Base-by-base conservation (phyloP, 2,113 vertebrate genomes). In the Herpetotheres cachinnans region DNA sequence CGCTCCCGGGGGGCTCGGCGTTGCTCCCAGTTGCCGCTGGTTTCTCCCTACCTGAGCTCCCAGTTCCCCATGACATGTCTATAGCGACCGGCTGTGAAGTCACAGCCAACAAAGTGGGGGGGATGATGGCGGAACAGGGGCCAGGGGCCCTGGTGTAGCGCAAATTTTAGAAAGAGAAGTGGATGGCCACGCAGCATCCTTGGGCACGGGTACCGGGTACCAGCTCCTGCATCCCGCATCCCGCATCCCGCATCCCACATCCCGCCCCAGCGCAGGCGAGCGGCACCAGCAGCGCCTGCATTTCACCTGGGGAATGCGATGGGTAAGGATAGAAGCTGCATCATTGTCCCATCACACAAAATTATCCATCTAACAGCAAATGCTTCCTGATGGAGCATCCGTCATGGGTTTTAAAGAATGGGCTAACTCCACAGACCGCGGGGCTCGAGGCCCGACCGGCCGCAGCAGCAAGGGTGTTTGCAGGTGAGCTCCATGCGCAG, bases 281-380 rank as follows among this genome's bases (percentile, higher is more conserved):
- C 16, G 24, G 24, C 29, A 21, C 32, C 5, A 3, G 38, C 38
- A 29, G 18, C 9, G 8, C 19, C 11, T 11, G 30, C 26, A 42
- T 25, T 21, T 22, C 1, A 3, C 14, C 3, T 8, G 32, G 63
- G 65, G 50, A 50, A 13, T 29, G 59, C 4, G 7, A 24, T 7
- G 52, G 65, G 1, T 11, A 4, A 3, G 54, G 62, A 9, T 0
- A 6, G 47, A 26, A 40, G 18, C 56, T 16, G 56, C 38, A 14
- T 4, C n/a, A 5, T 4, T 4, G 1, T 16, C 56, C 50, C 32
- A 0, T 7, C 14, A 32, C 26, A 5, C 34, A 16, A 9, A 80
- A 66, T 42, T 7, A 14, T 32, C 38, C 6, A 14, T 32, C 38
- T 5, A 15, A 25, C 27, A 50, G 46, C 58, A 10, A 42, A 21